Evolutionary conservation across 2,113 vertebrate species (phyloP).

Genomic region (Macrotis lagotis): DNA sequence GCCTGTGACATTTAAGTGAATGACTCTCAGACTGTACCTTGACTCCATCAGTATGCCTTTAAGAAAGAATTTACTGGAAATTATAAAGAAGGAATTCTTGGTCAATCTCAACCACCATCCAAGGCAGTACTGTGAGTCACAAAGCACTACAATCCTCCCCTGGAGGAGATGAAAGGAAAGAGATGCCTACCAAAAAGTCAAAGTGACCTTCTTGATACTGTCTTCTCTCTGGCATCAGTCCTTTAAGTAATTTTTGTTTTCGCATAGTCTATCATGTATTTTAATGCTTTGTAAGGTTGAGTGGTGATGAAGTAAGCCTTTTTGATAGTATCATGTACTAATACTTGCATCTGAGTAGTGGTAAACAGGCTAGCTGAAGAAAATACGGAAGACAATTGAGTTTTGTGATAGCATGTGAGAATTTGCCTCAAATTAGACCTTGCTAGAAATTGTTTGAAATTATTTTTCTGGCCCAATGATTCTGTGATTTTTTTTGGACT

Average conservation of each 20-base stretch:
- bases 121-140: not conserved
- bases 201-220: not conserved
- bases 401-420: not conserved
- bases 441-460: not conserved
- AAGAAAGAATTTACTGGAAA: not conserved
- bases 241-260: not conserved
- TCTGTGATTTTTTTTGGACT: not conserved
- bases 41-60: not conserved
- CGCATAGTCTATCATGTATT: not conserved
- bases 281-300: not conserved
- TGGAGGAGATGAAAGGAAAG: not conserved
- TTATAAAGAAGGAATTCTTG: not conserved
- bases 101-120: not conserved
- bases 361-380: not conserved
- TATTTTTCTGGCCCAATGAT: not conserved
- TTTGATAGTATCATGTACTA: not conserved
- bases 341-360: not conserved
- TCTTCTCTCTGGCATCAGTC: not conserved
- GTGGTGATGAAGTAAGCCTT: not conserved
- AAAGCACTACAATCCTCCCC: not conserved
- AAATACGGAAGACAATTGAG: not conserved
- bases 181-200: not conserved
- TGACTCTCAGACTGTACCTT: not conserved
- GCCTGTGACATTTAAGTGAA: not conserved
- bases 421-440: not conserved